phyloP scores from a whole-genome alignment of 2,888 invertebrate species.

The Sphaeridia pumilis region DNA sequence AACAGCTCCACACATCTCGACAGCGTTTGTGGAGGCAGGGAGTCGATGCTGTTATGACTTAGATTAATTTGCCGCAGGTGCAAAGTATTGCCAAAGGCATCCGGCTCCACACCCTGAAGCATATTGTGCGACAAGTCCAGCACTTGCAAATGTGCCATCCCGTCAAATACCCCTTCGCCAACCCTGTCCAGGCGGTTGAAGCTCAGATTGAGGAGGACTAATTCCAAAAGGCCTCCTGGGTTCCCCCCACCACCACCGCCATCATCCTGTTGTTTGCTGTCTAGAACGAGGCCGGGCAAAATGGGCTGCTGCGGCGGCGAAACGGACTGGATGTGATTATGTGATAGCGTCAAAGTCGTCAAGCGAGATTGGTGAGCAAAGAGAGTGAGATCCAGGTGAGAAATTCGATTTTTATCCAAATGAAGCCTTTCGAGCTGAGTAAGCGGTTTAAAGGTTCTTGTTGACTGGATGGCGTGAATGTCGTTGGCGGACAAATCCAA shows the following conservation, averaged over 20 bases:
- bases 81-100: slow-evolving; percentile 6
- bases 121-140: slow-evolving; percentile 6
- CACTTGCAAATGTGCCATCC: slow-evolving; percentile 1
- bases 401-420: not conserved
- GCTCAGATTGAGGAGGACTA: not conserved
- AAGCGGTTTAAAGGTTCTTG: not conserved
- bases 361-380: not conserved
- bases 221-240: not conserved
- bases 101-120: not conserved
- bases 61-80: slow-evolving; percentile 7
- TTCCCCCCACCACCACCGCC: not conserved
- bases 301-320: too few relatives aligned
- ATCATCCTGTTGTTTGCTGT: too few relatives aligned
- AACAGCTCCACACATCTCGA: slow-evolving; percentile 2
- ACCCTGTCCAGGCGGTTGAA: slow-evolving; percentile 5
- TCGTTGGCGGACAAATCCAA: slow-evolving; percentile 4
- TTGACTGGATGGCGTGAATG: slow-evolving; percentile 3
- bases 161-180: not conserved
- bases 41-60: slow-evolving; percentile 3
- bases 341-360: not conserved
- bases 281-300: too few relatives aligned
- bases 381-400: not conserved
- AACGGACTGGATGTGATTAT: not conserved
- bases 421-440: not conserved
- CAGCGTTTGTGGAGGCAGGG: slow-evolving; percentile 2